A percentile compares a stretch with the other conserved stretches of the same genome.
phyloP scores from a whole-genome alignment of 2,113 vertebrate species.

The Mesoclemmys tuberculata region DNA sequence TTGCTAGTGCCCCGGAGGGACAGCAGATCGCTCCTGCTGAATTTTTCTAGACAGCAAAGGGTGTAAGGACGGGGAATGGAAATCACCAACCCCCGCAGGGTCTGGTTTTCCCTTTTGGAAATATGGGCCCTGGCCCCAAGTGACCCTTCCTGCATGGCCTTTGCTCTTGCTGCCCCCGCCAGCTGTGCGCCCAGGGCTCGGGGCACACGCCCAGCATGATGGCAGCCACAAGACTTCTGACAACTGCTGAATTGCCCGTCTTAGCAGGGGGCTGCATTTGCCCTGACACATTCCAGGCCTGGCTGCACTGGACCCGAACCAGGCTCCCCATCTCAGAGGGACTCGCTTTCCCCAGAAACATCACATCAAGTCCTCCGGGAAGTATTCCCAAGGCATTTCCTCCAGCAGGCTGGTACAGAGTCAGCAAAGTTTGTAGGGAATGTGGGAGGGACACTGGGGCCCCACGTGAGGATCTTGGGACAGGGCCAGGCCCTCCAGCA shows the following conservation, averaged over 20 bases:
- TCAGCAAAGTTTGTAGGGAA: too few species aligned
- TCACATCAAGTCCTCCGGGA: too few species aligned
- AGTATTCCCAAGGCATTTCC: too few species aligned
- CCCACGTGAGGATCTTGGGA: too few species aligned
- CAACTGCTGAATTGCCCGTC: neutral
- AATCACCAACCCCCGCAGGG: neutral
- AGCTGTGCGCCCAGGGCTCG: neutral
- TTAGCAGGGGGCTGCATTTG: too few species aligned
- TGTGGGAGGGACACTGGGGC: neutral
- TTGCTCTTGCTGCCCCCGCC: neutral
- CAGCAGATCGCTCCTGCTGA: too few species aligned
- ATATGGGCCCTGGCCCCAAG: too few species aligned
- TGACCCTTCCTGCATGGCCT: neutral
- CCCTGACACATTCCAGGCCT: neutral
- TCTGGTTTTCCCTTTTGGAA: too few species aligned
- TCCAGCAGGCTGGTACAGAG: too few species aligned
- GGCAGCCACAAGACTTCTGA: too few species aligned
- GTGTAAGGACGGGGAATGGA: neutral
- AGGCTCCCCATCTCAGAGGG: neutral
- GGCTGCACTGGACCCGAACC: neutral
- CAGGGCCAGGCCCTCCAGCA: neutral
- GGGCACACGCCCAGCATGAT: too few species aligned
- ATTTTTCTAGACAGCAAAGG: neutral
- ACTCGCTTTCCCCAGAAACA: neutral
- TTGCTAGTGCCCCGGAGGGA: too few species aligned